phyloP scores from a whole-genome alignment of 2,888 invertebrate species.

The Atethmia centrago region DNA sequence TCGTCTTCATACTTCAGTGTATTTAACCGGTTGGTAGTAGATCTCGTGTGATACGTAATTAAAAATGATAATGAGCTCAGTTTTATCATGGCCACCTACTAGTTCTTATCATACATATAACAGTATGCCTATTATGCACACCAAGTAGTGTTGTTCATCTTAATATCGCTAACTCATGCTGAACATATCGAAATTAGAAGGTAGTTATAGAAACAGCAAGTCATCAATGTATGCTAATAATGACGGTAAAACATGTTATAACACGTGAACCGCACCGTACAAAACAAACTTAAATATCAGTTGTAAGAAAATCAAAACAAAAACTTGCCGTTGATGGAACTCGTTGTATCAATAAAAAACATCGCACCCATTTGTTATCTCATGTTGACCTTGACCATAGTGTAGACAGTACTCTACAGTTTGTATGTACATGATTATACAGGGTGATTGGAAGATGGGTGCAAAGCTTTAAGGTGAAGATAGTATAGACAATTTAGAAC shows the following conservation, averaged over 20 bases:
- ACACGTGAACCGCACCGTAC: neutral
- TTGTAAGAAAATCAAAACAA: neutral
- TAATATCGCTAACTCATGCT: constrained; percentile 11
- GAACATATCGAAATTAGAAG: neutral
- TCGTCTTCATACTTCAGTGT: neutral
- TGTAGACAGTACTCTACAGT: neutral
- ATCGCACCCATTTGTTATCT: neutral
- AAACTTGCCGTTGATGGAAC: neutral
- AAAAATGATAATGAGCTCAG: neutral
- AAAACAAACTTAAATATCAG: neutral
- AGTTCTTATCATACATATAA: too few species aligned
- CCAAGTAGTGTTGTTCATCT: neutral
- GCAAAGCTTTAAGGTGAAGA: too few species aligned
- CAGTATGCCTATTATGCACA: neutral
- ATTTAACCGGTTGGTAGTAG: too few species aligned
- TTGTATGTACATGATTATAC: neutral
- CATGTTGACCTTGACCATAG: neutral
- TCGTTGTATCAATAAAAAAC: neutral
- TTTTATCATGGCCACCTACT: neutral
- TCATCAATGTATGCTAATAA: constrained; percentile 1
- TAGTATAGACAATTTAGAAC: too few species aligned
- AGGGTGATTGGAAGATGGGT: too few species aligned
- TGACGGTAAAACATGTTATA: constrained; percentile 3
- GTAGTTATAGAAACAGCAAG: constrained; percentile 9
- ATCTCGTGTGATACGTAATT: neutral